Percentiles rank a stretch among this genome's conserved stretches.
These are phyloP conservation scores for Cheirogaleus medius DNA, from an alignment of 2,113 vertebrate species.

Conservation along the genomic window DNA sequence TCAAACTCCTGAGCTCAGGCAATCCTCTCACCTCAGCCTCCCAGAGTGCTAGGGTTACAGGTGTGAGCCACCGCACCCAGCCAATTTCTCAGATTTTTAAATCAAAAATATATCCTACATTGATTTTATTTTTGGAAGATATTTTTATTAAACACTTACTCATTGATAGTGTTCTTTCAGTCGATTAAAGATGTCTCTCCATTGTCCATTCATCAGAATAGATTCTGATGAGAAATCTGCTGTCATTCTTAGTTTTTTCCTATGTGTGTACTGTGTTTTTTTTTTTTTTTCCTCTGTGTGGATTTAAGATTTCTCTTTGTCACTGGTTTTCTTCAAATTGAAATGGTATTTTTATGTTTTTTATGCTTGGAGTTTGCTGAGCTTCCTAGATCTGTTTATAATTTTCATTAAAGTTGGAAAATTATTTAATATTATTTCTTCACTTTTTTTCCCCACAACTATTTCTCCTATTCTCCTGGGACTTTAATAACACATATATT, in stretches of 20 bases:
- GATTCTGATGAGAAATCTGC: not conserved
- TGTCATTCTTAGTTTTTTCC: not conserved
- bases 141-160: not conserved
- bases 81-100: not conserved
- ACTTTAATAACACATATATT: not conserved
- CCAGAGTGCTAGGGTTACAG: too few relatives aligned
- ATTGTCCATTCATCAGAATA: not conserved
- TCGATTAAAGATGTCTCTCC: not conserved
- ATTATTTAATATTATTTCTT: not conserved
- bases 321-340: not conserved
- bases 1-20: too few relatives aligned
- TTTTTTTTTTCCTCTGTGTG: not conserved
- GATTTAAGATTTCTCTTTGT: not conserved
- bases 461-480: not conserved
- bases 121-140: not conserved
- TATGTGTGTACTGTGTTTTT: not conserved
- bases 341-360: not conserved
- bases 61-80: too few relatives aligned
- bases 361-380: not conserved
- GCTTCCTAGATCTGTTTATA: not conserved
- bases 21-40: too few relatives aligned
- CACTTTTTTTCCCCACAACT: not conserved
- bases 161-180: not conserved
- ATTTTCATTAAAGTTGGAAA: not conserved
- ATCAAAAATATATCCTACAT: not conserved